Evolutionary conservation across 2,113 vertebrate genomes (phyloP).

Genomic region (Circaetus gallicus): DNA sequence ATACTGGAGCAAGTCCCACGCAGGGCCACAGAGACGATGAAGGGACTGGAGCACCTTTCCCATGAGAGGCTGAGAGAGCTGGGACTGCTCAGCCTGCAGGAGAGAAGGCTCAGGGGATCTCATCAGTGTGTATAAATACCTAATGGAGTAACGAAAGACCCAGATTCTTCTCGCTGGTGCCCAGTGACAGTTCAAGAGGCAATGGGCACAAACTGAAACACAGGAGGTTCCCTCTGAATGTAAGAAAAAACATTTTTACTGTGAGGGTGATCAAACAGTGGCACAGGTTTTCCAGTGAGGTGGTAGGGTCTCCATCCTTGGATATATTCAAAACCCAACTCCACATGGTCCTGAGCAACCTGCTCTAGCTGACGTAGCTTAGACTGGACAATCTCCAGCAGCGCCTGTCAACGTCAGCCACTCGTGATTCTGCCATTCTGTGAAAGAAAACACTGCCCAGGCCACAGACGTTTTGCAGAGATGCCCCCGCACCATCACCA

Average conservation of each 20-base stretch:
- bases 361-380: neutral
- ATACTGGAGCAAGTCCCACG: neutral
- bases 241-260: neutral
- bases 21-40: neutral
- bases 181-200: neutral
- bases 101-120: neutral
- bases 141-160: neutral
- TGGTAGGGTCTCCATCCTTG: neutral
- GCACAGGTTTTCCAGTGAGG: neutral
- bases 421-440: neutral
- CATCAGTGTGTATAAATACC: neutral
- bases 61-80: neutral
- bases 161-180: neutral
- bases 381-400: neutral
- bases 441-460: neutral
- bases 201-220: neutral
- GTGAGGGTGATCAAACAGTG: neutral
- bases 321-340: neutral
- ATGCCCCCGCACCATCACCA: accelerated
- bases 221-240: neutral
- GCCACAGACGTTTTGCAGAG: neutral
- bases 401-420: neutral
- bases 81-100: neutral
- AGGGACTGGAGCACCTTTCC: neutral
- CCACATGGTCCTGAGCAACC: neutral